Percentiles rank a stretch among this genome's conserved stretches.
phyloP scores from a whole-genome alignment of 2,113 vertebrate genomes.

The Colaptes auratus region DNA sequence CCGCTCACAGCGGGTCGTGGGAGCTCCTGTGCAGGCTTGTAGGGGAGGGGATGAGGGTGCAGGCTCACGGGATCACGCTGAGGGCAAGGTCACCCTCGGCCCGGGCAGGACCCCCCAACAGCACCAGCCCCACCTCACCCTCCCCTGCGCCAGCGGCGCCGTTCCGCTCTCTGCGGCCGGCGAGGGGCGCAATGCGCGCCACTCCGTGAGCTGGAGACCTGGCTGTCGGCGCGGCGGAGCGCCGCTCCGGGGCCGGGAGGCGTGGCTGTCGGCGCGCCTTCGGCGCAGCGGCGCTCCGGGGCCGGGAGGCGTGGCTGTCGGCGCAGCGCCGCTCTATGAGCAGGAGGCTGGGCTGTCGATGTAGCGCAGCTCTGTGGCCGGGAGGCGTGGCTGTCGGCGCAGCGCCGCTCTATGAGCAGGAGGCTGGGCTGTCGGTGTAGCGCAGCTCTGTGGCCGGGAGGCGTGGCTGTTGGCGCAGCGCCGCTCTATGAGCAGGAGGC shows the following conservation, averaged over 20 bases:
- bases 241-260: neutral
- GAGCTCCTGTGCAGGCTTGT: rapidly evolving
- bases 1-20: rapidly evolving
- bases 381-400: neutral
- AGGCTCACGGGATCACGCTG: rapidly evolving
- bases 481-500: neutral
- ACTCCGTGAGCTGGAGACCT: neutral
- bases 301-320: neutral
- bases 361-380: neutral
- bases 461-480: neutral
- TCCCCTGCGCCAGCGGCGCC: neutral
- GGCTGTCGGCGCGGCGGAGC: neutral
- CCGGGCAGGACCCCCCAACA: rapidly evolving
- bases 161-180: neutral
- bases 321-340: neutral
- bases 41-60: rapidly evolving
- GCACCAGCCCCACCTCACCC: no score
- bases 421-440: neutral
- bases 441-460: neutral
- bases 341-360: neutral
- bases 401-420: neutral
- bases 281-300: no score
- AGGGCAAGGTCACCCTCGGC: no score
- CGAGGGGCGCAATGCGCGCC: neutral
- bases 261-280: no score